Evolutionary conservation across 2,113 vertebrate genomes (phyloP).

Genomic region (Gymnarchus niloticus): DNA sequence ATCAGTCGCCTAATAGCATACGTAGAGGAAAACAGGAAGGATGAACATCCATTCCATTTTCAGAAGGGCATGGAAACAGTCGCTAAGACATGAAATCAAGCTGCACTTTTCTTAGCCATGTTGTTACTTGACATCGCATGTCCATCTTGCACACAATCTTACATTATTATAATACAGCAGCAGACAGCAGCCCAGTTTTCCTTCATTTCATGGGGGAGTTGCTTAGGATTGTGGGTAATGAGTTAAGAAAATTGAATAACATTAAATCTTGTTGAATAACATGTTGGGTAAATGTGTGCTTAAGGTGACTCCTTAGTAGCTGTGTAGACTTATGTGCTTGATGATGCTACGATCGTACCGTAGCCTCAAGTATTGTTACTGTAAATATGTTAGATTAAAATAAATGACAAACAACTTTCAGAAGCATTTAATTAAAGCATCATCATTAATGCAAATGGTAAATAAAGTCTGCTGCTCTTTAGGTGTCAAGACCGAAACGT

Average conservation of each 20-base stretch:
- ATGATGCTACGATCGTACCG: background rate
- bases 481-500: background rate
- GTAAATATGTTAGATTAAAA: slow-evolving; percentile 6
- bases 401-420: background rate
- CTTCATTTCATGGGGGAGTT: background rate
- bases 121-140: background rate
- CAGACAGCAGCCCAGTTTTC: background rate
- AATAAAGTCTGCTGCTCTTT: background rate
- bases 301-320: background rate
- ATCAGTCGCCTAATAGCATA: background rate
- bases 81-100: background rate
- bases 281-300: background rate
- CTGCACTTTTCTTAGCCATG: background rate
- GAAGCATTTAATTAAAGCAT: background rate
- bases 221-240: background rate
- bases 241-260: background rate
- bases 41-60: background rate
- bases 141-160: background rate
- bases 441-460: background rate
- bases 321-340: background rate
- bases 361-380: background rate
- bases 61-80: background rate
- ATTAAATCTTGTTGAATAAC: background rate
- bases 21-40: background rate
- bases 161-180: background rate